phyloP scores from a whole-genome alignment of 2,888 invertebrate species.

The Camptogramma bilineatum region DNA sequence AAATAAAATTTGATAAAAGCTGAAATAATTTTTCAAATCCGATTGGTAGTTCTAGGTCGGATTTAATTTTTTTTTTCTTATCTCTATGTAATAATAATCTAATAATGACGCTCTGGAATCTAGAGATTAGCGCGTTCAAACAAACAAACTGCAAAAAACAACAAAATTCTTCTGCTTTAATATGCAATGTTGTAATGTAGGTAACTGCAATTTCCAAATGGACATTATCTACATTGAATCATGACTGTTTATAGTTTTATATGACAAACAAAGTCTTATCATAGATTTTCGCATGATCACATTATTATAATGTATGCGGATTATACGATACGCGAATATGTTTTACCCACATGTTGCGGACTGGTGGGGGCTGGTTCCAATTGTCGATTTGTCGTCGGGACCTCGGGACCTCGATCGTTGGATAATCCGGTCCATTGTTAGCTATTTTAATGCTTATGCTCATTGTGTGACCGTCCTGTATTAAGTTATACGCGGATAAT shows the following conservation, averaged over 20 bases:
- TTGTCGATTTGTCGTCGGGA: conserved; percentile 50
- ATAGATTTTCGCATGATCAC: conserved; percentile 15
- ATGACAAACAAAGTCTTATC: conserved; percentile 11
- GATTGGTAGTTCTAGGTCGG: too few species aligned
- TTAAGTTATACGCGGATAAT: conserved; percentile 84
- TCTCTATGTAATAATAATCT: too few species aligned
- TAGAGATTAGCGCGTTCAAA: too few species aligned
- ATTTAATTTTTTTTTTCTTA: too few species aligned
- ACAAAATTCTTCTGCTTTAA: too few species aligned
- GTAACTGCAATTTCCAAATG: not conserved
- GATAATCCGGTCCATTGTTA: conserved; percentile 82
- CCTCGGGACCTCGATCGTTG: conserved; percentile 69
- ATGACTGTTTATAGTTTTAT: not conserved
- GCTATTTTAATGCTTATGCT: conserved; percentile 82
- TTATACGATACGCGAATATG: conserved; percentile 50
- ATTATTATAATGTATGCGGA: conserved; percentile 30
- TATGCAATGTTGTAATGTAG: too few species aligned
- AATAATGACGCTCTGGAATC: too few species aligned
- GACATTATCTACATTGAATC: not conserved
- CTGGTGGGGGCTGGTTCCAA: conserved; percentile 25
- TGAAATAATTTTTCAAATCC: too few species aligned
- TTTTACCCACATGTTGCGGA: conserved; percentile 63
- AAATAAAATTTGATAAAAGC: too few species aligned
- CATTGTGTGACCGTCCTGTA: conserved; percentile 78
- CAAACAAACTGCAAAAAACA: too few species aligned